Base-by-base conservation (phyloP, 2,113 vertebrate genomes). In the Eublepharis macularius region DNA sequence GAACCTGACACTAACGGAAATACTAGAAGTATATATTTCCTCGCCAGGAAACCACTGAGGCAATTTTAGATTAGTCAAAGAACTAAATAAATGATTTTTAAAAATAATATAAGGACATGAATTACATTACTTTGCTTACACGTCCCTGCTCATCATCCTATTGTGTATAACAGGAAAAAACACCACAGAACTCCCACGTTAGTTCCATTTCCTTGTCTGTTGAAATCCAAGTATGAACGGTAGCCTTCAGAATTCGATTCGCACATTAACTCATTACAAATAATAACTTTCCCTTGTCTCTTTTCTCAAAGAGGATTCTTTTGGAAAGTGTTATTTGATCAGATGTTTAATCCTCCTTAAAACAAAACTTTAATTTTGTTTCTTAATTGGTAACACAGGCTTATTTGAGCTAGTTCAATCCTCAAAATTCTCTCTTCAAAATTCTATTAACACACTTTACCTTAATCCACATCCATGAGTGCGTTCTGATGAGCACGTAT, bases 11-110 rank as follows among this genome's bases (percentile, higher is more conserved):
- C 36, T 45, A 51, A 24, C 86, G 73, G 90, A 84, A 85, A 92
- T 87, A 88, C 60, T 65, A 83, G 19, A 83, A 75, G 19, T 19
- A 19, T 34, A 45, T 47, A 14, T 83, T 74, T 49, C 9, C 12
- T 63, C 21, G 65, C 43, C 72, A 29, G n/a, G 51, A 49, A 83
- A 83, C n/a, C 12, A 29, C 9, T 66, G 91, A 92, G 85, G 91
- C 89, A 92, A 92, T 91, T 94, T 94, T 66, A 83, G 24, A n/a
- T 83, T 47, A 49, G n/a, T 1, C 24, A 73, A n/a, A 83, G 57
- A 19, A 29, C 16, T 54, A 54, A 54, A 49, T 21, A 47, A 65
- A 43, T 32, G n/a, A 51, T 76, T 49, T n/a, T n/a, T n/a, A 34
- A 75, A 63, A n/a, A 29, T 45, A 12, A 21, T n/a, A 45, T 6